phyloP scores from a whole-genome alignment of 2,797 vertebrate genomes.

The Sphenopsis melanotis region DNA sequence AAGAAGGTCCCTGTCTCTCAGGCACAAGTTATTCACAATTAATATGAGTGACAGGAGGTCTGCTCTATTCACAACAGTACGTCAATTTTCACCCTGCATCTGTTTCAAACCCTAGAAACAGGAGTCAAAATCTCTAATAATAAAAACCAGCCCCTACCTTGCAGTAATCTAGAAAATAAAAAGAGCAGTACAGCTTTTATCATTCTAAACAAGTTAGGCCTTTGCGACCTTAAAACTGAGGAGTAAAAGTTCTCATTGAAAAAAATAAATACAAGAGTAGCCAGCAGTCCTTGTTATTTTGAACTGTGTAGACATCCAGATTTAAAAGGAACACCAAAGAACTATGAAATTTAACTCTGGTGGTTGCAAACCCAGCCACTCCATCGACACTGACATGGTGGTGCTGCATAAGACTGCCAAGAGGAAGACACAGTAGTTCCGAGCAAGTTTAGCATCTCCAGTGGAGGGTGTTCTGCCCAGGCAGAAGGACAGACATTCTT shows the following conservation, averaged over 20 bases:
- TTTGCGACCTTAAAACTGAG: neutral
- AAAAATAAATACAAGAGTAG: neutral
- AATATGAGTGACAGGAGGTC: neutral
- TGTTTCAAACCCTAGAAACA: neutral
- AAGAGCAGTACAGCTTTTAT: neutral
- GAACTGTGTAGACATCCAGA: neutral
- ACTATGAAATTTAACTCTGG: neutral
- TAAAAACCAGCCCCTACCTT: neutral
- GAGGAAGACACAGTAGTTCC: neutral
- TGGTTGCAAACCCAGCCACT: neutral
- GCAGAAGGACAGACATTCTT: fast-evolving
- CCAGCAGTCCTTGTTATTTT: neutral
- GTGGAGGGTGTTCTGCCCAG: neutral
- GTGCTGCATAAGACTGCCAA: fast-evolving
- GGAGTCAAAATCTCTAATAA: neutral
- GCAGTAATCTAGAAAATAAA: neutral
- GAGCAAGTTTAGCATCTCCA: neutral
- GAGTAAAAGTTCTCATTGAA: neutral
- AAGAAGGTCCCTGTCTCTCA: neutral
- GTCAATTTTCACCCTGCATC: neutral
- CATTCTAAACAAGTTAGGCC: neutral
- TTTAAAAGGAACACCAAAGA: neutral
- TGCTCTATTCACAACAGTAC: neutral
- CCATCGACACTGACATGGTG: fast-evolving
- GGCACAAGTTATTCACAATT: neutral